Evolutionary conservation across 2,113 vertebrate species (phyloP).

Genomic region (Podilymbus podiceps): DNA sequence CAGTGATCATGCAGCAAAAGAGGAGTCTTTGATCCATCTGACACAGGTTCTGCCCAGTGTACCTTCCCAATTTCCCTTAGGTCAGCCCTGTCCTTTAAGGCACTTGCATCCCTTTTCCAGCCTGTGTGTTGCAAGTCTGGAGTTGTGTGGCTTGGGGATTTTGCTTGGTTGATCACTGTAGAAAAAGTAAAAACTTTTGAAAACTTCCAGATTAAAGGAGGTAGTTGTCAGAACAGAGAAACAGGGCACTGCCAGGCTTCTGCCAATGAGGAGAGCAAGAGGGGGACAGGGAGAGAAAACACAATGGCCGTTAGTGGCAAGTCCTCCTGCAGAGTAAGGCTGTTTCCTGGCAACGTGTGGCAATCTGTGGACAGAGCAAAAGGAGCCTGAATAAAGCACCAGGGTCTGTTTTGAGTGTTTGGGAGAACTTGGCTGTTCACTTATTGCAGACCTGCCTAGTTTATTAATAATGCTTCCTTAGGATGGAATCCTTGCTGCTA

Average conservation of each 20-base stretch:
- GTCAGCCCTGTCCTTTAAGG: neutral
- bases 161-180: neutral
- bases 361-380: neutral
- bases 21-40: neutral
- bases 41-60: neutral
- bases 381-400: neutral
- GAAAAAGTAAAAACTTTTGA: neutral
- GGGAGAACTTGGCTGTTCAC: neutral
- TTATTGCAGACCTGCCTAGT: constrained; percentile 33
- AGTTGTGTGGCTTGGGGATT: neutral
- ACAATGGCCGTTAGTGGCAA: neutral
- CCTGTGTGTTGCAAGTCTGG: neutral
- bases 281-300: neutral
- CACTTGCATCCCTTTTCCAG: neutral
- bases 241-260: constrained; percentile 11
- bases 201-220: neutral
- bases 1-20: neutral
- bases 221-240: neutral
- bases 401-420: neutral
- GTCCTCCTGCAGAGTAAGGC: neutral
- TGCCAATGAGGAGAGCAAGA: neutral
- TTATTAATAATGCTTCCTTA: constrained; percentile 35
- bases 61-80: neutral
- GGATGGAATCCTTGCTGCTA: neutral
- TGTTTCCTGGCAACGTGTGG: constrained; percentile 57